Conservation (phyloP, 1,140 invertebrate species). For the Pissodes strobi region DNA sequence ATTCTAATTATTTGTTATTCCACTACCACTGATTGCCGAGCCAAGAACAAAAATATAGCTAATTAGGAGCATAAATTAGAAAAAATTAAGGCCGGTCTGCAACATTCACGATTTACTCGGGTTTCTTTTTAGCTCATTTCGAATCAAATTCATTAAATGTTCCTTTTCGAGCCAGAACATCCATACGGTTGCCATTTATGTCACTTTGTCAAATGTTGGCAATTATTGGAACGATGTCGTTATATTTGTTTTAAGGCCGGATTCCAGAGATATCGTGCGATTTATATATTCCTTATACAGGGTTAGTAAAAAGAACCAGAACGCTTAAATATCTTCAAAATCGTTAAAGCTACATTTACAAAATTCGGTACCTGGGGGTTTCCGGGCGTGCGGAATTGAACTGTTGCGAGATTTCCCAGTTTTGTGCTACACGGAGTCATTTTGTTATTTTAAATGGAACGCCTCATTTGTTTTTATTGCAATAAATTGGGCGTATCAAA, state of each 20-base stretch:
- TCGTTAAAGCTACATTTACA: no score
- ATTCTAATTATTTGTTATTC: constrained; percentile 12
- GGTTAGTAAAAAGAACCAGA: no score
- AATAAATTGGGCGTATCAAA: no score
- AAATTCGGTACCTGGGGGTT: no score
- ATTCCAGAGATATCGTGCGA: no score
- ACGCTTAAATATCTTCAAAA: no score
- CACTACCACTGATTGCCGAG: neutral
- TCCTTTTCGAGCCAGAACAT: constrained; percentile 24
- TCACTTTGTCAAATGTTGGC: constrained; percentile 29
- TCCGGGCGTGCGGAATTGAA: no score
- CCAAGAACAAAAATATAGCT: neutral
- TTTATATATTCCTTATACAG: no score
- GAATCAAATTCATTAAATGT: constrained; percentile 31
- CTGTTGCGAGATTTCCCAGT: no score
- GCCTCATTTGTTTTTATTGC: no score
- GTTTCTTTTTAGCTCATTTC: constrained; percentile 27
- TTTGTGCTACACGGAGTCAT: no score
- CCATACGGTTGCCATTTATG: constrained; percentile 30
- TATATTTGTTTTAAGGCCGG: constrained; percentile 18
- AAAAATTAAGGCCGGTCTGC: constrained; percentile 9
- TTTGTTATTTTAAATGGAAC: no score
- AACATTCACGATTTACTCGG: constrained; percentile 20
- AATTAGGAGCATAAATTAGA: constrained; percentile 18
- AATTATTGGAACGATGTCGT: constrained; percentile 18